Evolutionary conservation across 2,113 vertebrate species (phyloP), one percentile per base, ranked within the genome.

Genomic region (Anhinga anhinga): DNA sequence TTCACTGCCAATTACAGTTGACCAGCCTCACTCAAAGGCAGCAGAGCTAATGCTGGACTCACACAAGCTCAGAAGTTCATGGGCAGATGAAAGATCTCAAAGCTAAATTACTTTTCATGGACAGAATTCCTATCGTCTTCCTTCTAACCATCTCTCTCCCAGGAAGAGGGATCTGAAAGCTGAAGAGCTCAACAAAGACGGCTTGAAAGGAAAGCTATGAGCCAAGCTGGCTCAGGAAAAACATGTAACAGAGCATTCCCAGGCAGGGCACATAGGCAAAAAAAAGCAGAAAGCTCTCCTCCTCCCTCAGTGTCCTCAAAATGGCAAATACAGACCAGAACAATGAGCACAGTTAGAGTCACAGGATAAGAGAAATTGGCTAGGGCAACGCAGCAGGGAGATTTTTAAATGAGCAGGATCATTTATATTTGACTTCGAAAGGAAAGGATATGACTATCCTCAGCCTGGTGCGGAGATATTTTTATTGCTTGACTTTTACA

Each of bases 381-480:
- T 94, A 90, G 70, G 73, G 63, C 85, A 96, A 72, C 89, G 61
- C 90, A 90, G 82, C 61, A 90, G 85, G 88, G 42, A 86, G 67
- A 77, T 96, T 87, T 95, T 97, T 95, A 97, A 97, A 95, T 92
- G 93, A 95, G 94, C 58, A 92, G 92, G 63, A 95, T 96, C 95
- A 92, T 96, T 98, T 96, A 23, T 95, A 97, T 96, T 97, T 96
- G 90, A 95, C 97, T 95, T 77, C 0, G 4, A 62, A 97, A 81
- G 92, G 77, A 94, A 88, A 92, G 86, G 88, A 50, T 96, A 77
- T 90, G 67, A 92, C 90, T 92, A 42, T 65, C 73, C 94, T 95
- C 93, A 96, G 74, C 86, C 94, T 82, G 73, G 96, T 66, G 86
- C 84, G 73, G 70, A 65, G 92, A 73, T 80, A 91, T 94, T 97